phyloP scores from a whole-genome alignment of 2,113 vertebrate species.

The Thryonomys swinderianus region DNA sequence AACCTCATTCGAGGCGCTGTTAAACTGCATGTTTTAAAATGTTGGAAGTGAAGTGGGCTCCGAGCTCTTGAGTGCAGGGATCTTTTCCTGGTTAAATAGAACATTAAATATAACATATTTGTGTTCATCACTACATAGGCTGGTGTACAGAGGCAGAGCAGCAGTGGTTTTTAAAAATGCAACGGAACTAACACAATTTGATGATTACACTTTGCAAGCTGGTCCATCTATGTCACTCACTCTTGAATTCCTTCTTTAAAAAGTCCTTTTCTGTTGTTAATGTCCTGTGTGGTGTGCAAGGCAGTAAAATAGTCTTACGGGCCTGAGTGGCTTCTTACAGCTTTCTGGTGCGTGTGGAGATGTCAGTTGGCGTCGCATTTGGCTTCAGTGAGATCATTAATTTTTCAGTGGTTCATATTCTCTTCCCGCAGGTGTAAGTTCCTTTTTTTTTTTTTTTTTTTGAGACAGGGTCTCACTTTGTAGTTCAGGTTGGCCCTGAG shows the following conservation, averaged over 20 bases:
- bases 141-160: not conserved
- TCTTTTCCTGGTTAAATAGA: conserved; percentile 28
- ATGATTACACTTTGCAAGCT: not conserved
- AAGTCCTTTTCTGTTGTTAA: not conserved
- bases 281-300: not conserved
- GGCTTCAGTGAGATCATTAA: not conserved
- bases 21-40: conserved; percentile 4
- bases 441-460: too few species aligned
- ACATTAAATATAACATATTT: not conserved
- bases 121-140: not conserved
- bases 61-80: not conserved
- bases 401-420: conserved; percentile 18
- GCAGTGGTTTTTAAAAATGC: not conserved
- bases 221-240: not conserved
- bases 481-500: too few species aligned
- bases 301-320: conserved; percentile 6
- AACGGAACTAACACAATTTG: not conserved
- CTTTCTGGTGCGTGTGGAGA: not conserved
- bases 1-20: not conserved
- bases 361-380: conserved; percentile 1
- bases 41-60: not conserved
- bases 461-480: too few species aligned
- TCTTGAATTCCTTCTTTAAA: conserved; percentile 23
- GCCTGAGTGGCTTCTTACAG: not conserved
- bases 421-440: not conserved